A percentile compares a stretch with the other conserved stretches of the same genome.
Conservation (phyloP, 2,888 invertebrate species). For the Ectemnius cavifrons region DNA sequence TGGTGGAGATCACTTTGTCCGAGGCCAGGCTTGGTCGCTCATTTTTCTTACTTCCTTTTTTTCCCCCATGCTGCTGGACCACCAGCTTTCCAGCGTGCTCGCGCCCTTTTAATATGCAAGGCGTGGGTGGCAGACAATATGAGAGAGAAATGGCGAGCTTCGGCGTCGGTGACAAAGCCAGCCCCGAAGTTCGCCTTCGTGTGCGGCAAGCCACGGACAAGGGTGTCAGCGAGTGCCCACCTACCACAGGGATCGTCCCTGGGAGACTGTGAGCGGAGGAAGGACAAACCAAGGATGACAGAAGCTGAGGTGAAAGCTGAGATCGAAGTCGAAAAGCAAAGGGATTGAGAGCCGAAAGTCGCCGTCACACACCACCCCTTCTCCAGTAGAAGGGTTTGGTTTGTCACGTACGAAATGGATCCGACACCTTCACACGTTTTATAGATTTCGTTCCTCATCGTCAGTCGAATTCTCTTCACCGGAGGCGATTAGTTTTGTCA, state of each 20-base stretch:
- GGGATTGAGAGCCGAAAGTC: neutral
- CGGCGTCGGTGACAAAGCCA: slow-evolving; percentile 1
- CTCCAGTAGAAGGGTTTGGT: slow-evolving; percentile 4
- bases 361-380: neutral
- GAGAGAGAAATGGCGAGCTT: slow-evolving; percentile 56
- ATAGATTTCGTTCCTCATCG: slow-evolving; percentile 40
- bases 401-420: slow-evolving; percentile 43
- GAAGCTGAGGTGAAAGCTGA: slow-evolving; percentile 6
- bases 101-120: slow-evolving; percentile 57
- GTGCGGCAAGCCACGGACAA: neutral
- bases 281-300: slow-evolving; percentile 34
- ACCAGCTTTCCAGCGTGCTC: slow-evolving; percentile 10
- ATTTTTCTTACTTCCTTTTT: slow-evolving; percentile 12
- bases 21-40: slow-evolving; percentile 3
- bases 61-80: neutral
- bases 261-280: slow-evolving; percentile 31
- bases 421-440: slow-evolving; percentile 50
- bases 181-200: neutral
- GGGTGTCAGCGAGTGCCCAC: slow-evolving; percentile 20
- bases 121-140: slow-evolving; percentile 56
- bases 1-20: slow-evolving; percentile 12
- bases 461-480: slow-evolving; percentile 33
- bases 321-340: slow-evolving; percentile 16
- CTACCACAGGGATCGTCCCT: slow-evolving; percentile 45
- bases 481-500: slow-evolving; percentile 20